phyloP scores from a whole-genome alignment of 1,140 invertebrate species.

The Lineus longissimus region DNA sequence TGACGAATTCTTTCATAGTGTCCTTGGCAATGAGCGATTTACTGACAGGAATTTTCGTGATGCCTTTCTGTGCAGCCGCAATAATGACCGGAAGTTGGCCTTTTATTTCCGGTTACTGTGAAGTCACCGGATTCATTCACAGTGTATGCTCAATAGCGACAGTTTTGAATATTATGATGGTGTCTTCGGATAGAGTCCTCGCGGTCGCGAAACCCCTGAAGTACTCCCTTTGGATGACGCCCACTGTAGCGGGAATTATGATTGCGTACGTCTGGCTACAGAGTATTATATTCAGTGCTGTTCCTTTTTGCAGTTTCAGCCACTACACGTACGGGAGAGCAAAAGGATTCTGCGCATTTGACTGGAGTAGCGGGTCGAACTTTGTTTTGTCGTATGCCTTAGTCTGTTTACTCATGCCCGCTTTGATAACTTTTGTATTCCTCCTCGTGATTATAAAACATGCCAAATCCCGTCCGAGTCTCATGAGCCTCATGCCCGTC shows the following conservation, averaged over 20 bases:
- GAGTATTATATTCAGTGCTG: neutral
- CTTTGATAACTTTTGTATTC: neutral
- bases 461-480: neutral
- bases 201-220: neutral
- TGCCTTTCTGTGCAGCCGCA: neutral
- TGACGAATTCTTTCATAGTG: slow-evolving; percentile 3
- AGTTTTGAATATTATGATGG: slow-evolving; percentile 5
- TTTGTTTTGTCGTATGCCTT: neutral
- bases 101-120: neutral
- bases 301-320: neutral
- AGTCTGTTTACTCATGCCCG: neutral
- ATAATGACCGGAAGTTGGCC: neutral
- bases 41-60: neutral
- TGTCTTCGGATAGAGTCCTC: neutral
- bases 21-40: slow-evolving; percentile 1
- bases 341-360: neutral
- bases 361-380: neutral
- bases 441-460: neutral
- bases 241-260: neutral
- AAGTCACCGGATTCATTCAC: neutral
- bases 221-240: neutral
- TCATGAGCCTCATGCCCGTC: neutral
- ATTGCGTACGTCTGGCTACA: slow-evolving; percentile 4
- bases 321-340: neutral
- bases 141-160: neutral